Base-by-base conservation (phyloP, 1,140 invertebrate genomes). In the Temnothorax nylanderi region DNA sequence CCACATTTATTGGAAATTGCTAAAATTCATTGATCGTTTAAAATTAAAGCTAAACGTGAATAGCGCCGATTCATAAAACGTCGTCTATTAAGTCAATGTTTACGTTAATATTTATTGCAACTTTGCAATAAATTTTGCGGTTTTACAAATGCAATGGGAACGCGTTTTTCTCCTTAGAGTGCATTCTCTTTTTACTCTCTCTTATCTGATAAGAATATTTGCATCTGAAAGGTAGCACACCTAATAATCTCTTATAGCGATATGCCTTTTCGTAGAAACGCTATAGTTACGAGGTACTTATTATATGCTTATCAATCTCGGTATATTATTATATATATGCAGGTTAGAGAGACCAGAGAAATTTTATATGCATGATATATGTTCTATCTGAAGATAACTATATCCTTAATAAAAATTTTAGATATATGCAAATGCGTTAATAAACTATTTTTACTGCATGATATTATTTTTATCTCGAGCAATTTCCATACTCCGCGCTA, bases 181-280 rank as follows among this genome's bases (percentile, higher is more conserved):
- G 41, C 32, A 49, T 18, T 13, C 21, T 26, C 10, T 13, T 64
- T n/a, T n/a, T n/a, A 32, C 10, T 71, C n/a, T 26, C 13, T 41
- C 13, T 71, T 80, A 80, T 54, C 47, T 54, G 77, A 81, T 81
- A 81, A 81, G 64, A 3, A n/a, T 69, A 71, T 81, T 81, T 81
- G 62, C 62, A 80, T 54, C n/a, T 47, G 60, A 81, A 71, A 71
- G 34, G 47, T 69, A 69, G 10, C 13, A 71, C 1, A 26, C 13
- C 8, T 49, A 69, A 81, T 56, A 41, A 69, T 54, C 77, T 34
- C 18, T 32, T 49, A n/a, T n/a, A 49, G 11, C 11, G 18, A 34
- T 26, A 64, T 47, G 10, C n/a, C 21, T 69, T 62, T 67, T 51
- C 16, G 13, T 26, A 51, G 32, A 32, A 4, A 26, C 5, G 37